phyloP scores from a whole-genome alignment of 1,140 invertebrate genomes.

The Pachypsylla venusta region DNA sequence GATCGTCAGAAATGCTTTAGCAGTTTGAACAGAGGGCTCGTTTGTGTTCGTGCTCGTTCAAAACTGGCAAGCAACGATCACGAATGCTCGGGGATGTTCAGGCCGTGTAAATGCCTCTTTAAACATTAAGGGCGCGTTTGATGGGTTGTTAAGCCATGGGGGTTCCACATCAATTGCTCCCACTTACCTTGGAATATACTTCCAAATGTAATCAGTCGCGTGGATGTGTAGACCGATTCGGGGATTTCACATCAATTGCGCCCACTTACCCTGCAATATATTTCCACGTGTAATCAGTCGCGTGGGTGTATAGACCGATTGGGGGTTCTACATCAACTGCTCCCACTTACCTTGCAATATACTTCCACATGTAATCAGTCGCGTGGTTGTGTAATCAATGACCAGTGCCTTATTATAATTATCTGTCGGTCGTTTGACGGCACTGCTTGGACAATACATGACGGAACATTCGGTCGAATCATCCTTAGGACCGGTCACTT shows the following conservation, averaged over 20 bases:
- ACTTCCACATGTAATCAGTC: constrained; percentile 85
- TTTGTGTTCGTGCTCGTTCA: too few relatives aligned
- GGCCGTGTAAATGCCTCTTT: too few relatives aligned
- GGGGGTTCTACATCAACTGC: too few relatives aligned
- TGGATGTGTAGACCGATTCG: constrained; percentile 74
- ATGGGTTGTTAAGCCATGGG: too few relatives aligned
- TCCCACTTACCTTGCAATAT: constrained; percentile 66
- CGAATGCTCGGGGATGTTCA: too few relatives aligned
- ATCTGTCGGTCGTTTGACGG: constrained; percentile 56
- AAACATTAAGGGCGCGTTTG: too few relatives aligned
- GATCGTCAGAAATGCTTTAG: too few relatives aligned
- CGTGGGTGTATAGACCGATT: constrained; percentile 72
- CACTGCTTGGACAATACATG: constrained; percentile 56
- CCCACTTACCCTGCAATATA: constrained; percentile 64
- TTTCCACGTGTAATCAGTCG: constrained; percentile 86
- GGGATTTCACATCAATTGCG: too few relatives aligned
- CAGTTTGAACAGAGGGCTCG: too few relatives aligned
- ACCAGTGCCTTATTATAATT: constrained; percentile 93
- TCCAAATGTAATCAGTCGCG: constrained; percentile 82
- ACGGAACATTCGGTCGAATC: constrained; percentile 83
- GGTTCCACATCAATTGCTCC: too few relatives aligned
- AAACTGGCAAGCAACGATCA: too few relatives aligned
- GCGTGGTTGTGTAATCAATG: constrained; percentile 77
- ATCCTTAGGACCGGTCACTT: constrained; percentile 73
- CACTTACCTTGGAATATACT: constrained; percentile 71